Evolutionary conservation across 2,113 vertebrate genomes (phyloP).

Genomic region (Calypte anna): DNA sequence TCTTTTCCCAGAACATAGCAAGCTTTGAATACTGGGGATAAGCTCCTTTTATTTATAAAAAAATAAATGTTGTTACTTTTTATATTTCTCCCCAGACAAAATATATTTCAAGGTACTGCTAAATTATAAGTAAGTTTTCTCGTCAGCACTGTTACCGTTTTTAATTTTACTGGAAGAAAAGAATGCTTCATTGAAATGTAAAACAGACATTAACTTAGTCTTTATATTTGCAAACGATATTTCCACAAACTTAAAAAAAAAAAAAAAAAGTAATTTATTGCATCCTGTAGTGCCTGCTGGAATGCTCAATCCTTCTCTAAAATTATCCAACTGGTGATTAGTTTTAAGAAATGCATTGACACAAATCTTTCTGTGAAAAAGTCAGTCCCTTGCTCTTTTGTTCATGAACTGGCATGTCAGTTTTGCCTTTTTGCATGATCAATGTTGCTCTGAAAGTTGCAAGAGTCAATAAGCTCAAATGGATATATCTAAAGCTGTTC

Average conservation of each 20-base stretch:
- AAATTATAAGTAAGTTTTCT: not conserved
- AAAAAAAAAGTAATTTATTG: not conserved
- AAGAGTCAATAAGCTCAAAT: slow-evolving; percentile 54
- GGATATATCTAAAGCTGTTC: not conserved
- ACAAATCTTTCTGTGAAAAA: slow-evolving; percentile 33
- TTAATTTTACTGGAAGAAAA: not conserved
- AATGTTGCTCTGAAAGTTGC: slow-evolving; percentile 46
- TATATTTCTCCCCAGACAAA: not conserved
- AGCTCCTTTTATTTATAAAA: not conserved
- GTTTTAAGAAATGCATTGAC: slow-evolving; percentile 51
- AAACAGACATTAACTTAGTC: not conserved
- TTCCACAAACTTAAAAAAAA: not conserved
- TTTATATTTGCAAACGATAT: not conserved
- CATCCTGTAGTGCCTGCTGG: not conserved
- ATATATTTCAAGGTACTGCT: not conserved
- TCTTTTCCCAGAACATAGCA: not conserved
- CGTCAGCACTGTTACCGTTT: not conserved
- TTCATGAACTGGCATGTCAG: not conserved
- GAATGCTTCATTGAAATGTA: not conserved
- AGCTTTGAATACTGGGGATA: not conserved
- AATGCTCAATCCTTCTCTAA: slow-evolving; percentile 34
- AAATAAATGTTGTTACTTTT: not conserved
- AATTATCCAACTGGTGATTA: slow-evolving; percentile 62
- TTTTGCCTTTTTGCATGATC: slow-evolving; percentile 60
- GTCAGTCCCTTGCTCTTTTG: not conserved